Evolutionary conservation across 2,888 invertebrate genomes (phyloP).

Genomic region (Xanthorhoe designata): DNA sequence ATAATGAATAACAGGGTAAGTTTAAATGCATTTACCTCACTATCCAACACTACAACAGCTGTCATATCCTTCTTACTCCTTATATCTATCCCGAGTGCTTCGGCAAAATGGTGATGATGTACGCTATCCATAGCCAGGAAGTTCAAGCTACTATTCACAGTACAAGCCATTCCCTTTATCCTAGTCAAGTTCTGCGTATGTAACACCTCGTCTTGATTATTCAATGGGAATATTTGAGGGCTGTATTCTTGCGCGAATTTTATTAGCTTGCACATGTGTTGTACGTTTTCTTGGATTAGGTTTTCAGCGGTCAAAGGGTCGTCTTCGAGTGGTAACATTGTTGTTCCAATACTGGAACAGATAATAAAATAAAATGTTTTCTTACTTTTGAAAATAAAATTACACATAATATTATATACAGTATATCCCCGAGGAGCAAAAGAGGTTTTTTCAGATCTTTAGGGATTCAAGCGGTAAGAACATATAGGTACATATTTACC

Average conservation of each 20-base stretch:
- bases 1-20: neutral
- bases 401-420: no score
- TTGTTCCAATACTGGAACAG: constrained; percentile 75
- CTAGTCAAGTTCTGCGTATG: constrained; percentile 55
- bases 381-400: no score
- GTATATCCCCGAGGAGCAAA: no score
- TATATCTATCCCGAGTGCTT: constrained; percentile 90
- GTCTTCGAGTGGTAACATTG: constrained; percentile 75
- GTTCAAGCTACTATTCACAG: constrained; percentile 66
- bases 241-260: constrained; percentile 73
- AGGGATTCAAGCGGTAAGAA: no score
- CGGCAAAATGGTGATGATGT: constrained; percentile 90
- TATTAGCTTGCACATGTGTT: constrained; percentile 71
- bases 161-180: constrained; percentile 81
- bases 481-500: no score
- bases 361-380: constrained; percentile 39
- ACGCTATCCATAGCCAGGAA: constrained; percentile 90
- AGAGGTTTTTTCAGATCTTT: no score
- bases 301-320: constrained; percentile 84
- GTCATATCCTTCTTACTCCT: constrained; percentile 86
- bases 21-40: constrained; percentile 78
- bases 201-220: constrained; percentile 47
- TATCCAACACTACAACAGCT: constrained; percentile 89
- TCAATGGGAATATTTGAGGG: constrained; percentile 63
- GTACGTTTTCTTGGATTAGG: constrained; percentile 72